A percentile compares a stretch with the other conserved stretches of the same genome.
Evolutionary conservation across 2,888 invertebrate species (phyloP).

Genomic region (Orchesellides sinensis): DNA sequence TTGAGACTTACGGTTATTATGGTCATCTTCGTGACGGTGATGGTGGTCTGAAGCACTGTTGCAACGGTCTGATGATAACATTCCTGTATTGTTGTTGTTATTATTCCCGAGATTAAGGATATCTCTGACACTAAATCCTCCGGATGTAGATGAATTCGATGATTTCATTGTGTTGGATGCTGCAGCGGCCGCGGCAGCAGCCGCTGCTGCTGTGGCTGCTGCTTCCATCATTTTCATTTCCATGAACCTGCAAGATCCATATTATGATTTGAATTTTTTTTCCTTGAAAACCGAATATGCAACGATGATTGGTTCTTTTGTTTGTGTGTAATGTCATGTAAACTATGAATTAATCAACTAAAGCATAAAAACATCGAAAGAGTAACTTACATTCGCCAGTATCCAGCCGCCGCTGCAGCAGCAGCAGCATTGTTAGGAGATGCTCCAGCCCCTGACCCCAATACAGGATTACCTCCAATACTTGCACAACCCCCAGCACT

Average conservation of each 20-base stretch:
- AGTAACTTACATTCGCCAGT: constrained; percentile 60
- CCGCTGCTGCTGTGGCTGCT: constrained; percentile 73
- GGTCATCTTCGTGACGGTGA: too few relatives aligned
- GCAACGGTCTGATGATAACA: constrained; percentile 11
- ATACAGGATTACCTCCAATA: background rate
- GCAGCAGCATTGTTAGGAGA: constrained; percentile 36
- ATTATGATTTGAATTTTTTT: background rate
- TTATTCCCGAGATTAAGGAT: constrained; percentile 87
- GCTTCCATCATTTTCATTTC: constrained; percentile 74
- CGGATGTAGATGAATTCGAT: constrained; percentile 50
- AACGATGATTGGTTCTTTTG: background rate
- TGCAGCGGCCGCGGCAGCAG: constrained; percentile 67
- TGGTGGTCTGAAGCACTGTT: constrained; percentile 4
- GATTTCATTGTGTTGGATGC: constrained; percentile 57
- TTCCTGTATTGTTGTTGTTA: constrained; percentile 75
- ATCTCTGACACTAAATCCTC: constrained; percentile 84
- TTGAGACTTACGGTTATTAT: constrained; percentile 19
- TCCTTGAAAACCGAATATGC: too few relatives aligned
- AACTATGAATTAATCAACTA: background rate
- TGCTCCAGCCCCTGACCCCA: background rate
- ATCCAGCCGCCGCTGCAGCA: constrained; percentile 53
- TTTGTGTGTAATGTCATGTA: too few relatives aligned
- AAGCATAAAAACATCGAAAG: background rate
- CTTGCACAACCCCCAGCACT: background rate
- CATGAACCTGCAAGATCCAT: constrained; percentile 69